Conservation (phyloP, 2,888 invertebrate genomes). For the Apamea sordens region DNA sequence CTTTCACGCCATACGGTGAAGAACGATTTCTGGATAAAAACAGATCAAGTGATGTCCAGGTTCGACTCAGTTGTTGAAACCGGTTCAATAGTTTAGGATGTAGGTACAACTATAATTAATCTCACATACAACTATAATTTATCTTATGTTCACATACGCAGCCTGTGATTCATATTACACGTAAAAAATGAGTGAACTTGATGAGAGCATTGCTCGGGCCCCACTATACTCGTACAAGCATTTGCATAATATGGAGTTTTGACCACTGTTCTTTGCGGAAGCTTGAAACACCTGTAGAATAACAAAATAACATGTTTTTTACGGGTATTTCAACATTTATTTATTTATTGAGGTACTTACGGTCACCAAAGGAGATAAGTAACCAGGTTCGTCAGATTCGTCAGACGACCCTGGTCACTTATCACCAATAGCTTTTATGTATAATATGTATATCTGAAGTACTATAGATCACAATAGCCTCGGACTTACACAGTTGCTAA, state of each 20-base stretch:
- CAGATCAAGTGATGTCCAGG: not conserved
- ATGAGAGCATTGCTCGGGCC: constrained; percentile 31
- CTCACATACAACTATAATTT: constrained; percentile 4
- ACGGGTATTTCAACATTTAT: not conserved
- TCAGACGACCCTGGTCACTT: too few species aligned
- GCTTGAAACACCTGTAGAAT: not conserved
- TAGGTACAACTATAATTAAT: not conserved
- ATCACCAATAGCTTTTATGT: too few species aligned
- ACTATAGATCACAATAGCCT: too few species aligned
- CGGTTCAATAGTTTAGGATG: constrained; percentile 3
- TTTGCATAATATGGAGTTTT: not conserved
- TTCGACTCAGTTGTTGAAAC: not conserved
- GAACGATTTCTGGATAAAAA: not conserved
- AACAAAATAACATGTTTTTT: not conserved
- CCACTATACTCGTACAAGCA: not conserved
- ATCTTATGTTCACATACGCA: constrained; percentile 14
- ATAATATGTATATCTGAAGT: too few species aligned
- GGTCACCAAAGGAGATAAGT: too few species aligned
- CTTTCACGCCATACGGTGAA: not conserved
- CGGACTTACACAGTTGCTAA: too few species aligned
- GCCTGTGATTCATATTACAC: constrained; percentile 24
- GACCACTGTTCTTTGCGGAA: not conserved
- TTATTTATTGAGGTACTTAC: too few species aligned
- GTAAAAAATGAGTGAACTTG: constrained; percentile 15
- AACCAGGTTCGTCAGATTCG: too few species aligned